Evolutionary conservation across 1,140 invertebrate genomes (phyloP).

Genomic region (Gryllus bimaculatus): DNA sequence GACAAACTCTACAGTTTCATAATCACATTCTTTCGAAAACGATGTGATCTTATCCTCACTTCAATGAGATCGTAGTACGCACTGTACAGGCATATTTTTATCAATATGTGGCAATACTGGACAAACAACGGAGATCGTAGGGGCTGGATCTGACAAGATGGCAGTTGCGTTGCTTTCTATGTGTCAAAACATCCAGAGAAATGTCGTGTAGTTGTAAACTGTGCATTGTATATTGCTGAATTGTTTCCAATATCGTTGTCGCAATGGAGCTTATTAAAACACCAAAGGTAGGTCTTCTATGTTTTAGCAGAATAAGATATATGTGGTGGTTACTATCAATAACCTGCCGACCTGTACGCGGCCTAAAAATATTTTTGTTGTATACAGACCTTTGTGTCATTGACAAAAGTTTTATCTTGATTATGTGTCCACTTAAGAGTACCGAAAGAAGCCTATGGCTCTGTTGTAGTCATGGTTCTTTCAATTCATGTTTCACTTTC

Average conservation of each 20-base stretch:
- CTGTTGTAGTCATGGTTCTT: too few relatives aligned
- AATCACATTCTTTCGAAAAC: neutral
- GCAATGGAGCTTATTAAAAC: slow-evolving; percentile 17
- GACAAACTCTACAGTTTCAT: neutral
- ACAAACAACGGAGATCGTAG: neutral
- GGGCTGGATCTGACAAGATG: neutral
- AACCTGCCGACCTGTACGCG: too few relatives aligned
- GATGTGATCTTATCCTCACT: neutral
- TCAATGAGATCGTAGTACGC: neutral
- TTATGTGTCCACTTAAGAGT: too few relatives aligned
- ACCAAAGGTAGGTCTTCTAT: slow-evolving; percentile 6
- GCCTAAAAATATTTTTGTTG: too few relatives aligned
- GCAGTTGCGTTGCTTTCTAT: neutral
- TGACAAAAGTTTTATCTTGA: too few relatives aligned
- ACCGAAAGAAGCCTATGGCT: too few relatives aligned
- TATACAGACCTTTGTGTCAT: too few relatives aligned
- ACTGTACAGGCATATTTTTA: neutral
- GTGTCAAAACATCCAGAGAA: neutral
- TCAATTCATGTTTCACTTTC: too few relatives aligned
- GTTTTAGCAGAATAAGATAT: too few relatives aligned
- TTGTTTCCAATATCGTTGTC: neutral
- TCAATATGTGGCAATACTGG: neutral
- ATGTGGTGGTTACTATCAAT: too few relatives aligned
- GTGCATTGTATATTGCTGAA: neutral
- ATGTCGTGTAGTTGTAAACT: neutral